Conservation (phyloP, 2,888 invertebrate species). For the Habroteleia sp. region DNA sequence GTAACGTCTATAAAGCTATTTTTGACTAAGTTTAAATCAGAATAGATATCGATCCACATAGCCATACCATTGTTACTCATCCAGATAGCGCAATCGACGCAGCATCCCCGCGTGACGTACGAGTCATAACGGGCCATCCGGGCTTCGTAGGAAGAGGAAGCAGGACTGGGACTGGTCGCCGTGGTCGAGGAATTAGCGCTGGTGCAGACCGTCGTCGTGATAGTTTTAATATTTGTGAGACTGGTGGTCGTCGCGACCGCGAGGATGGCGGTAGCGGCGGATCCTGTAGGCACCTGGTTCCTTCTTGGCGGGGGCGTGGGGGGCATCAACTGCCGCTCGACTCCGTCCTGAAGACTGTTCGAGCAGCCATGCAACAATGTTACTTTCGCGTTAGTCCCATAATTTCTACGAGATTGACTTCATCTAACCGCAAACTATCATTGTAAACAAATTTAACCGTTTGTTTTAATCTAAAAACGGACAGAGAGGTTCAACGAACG, state of each 20-base stretch:
- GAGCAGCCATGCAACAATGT: constrained; percentile 68
- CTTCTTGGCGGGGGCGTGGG: constrained; percentile 84
- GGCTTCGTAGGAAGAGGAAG: constrained; percentile 75
- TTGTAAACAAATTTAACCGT: constrained; percentile 8
- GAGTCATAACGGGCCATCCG: constrained; percentile 75
- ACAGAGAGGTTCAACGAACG: constrained; percentile 27
- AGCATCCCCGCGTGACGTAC: constrained; percentile 77
- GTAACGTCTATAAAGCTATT: too few relatives aligned
- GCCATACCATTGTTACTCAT: constrained; percentile 78
- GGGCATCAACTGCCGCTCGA: constrained; percentile 85
- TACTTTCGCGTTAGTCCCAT: constrained; percentile 48
- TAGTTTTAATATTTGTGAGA: constrained; percentile 59
- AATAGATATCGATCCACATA: too few relatives aligned
- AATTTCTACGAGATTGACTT: neutral
- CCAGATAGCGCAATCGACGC: constrained; percentile 79
- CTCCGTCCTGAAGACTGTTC: constrained; percentile 83
- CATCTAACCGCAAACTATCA: constrained; percentile 30
- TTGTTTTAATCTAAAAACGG: constrained; percentile 24
- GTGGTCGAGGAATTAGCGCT: constrained; percentile 73
- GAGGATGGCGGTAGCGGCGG: constrained; percentile 71
- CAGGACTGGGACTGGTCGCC: constrained; percentile 74
- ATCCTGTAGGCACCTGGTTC: constrained; percentile 73
- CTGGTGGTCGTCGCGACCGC: constrained; percentile 55
- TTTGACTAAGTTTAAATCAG: too few relatives aligned
- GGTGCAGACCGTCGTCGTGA: constrained; percentile 67